These are phyloP conservation scores for Thalpophila matura DNA, from an alignment of 2,888 invertebrate species.

Conservation along the genomic window DNA sequence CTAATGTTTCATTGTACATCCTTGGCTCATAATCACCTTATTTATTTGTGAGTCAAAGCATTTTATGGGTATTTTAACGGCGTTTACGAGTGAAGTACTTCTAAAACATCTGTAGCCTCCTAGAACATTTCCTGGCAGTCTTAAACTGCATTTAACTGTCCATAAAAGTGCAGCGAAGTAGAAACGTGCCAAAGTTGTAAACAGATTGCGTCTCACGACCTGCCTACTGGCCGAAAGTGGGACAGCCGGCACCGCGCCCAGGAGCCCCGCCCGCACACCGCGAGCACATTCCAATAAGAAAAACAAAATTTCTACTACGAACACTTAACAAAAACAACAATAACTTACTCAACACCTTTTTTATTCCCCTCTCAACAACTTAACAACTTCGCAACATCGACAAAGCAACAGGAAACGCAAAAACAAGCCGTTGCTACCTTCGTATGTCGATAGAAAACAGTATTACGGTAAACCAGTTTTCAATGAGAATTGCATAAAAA, in stretches of 20 bases:
- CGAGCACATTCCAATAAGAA: conserved; percentile 71
- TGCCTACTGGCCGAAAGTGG: conserved; percentile 76
- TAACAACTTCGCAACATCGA: conserved; percentile 47
- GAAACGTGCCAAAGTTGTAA: conserved; percentile 65
- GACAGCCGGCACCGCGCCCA: conserved; percentile 86
- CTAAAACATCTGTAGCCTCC: conserved; percentile 41
- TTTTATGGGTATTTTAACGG: conserved; percentile 17
- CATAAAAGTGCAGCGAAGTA: conserved; percentile 52
- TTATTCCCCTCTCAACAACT: conserved; percentile 20
- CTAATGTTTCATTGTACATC: not conserved
- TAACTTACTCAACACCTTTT: conserved; percentile 26
- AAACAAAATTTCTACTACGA: conserved; percentile 61
- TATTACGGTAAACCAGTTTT: conserved; percentile 47
- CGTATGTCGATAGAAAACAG: conserved; percentile 35
- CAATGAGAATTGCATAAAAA: conserved; percentile 51
- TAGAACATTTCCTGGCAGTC: conserved; percentile 42
- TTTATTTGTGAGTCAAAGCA: conserved; percentile 2
- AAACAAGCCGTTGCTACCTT: conserved; percentile 44
- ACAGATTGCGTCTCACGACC: conserved; percentile 56
- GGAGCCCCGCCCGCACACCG: conserved; percentile 69
- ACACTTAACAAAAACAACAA: conserved; percentile 30
- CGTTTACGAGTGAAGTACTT: conserved; percentile 40
- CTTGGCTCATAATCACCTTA: conserved; percentile 19
- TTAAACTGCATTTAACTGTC: conserved; percentile 26
- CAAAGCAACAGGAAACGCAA: conserved; percentile 49